These are phyloP conservation scores for Synanceia verrucosa DNA, from an alignment of 2,797 vertebrate species.

Conservation along the genomic window DNA sequence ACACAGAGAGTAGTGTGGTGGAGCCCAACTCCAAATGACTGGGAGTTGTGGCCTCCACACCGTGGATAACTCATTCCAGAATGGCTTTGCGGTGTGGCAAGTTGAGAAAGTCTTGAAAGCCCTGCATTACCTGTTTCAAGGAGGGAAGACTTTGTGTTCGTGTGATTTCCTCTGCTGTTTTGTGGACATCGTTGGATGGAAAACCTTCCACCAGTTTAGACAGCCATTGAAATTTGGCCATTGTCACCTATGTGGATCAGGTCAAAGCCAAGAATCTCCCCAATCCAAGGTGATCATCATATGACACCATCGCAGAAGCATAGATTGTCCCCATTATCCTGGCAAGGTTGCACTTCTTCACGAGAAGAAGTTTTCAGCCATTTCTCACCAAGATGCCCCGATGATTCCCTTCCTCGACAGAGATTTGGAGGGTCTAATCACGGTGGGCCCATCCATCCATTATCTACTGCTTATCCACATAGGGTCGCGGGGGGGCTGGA, in stretches of 20 bases:
- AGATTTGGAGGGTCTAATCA: no score
- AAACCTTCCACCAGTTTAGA: constrained; percentile 31
- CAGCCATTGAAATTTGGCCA: constrained; percentile 28
- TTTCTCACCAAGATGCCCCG: constrained; percentile 22
- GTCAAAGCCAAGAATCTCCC: no score
- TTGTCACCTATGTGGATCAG: no score
- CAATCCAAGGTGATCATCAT: no score
- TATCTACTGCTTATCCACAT: no score
- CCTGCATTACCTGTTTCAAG: constrained; percentile 23
- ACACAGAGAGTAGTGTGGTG: constrained; percentile 14
- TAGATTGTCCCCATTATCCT: no score
- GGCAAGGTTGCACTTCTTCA: no score
- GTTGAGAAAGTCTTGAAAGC: constrained; percentile 5
- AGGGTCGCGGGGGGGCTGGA: no score
- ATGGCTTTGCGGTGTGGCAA: not conserved
- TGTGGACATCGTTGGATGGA: constrained; percentile 29
- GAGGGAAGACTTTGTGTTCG: constrained; percentile 1
- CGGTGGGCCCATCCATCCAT: no score
- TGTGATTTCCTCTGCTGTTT: constrained; percentile 14
- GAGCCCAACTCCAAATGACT: constrained; percentile 16
- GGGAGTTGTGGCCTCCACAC: constrained; percentile 24
- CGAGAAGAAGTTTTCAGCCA: constrained; percentile 7
- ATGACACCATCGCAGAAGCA: no score
- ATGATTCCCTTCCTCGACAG: constrained; percentile 29
- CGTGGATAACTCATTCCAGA: constrained; percentile 1